Base-by-base conservation (phyloP, 2,113 vertebrate genomes). In the Poicephalus meyeri region DNA sequence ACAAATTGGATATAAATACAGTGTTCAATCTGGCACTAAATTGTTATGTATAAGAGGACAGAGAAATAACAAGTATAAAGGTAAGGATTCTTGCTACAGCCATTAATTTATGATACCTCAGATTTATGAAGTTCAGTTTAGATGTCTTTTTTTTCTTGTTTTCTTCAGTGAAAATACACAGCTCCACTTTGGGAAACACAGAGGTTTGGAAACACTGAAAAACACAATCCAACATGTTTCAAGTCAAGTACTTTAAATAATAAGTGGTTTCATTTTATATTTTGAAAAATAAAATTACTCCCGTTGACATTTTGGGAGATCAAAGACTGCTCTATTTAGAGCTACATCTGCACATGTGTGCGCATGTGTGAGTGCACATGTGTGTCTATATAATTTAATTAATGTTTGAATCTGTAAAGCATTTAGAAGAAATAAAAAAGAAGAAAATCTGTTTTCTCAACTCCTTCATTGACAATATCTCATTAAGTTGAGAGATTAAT, bases 401-500 rank as follows among this genome's bases (percentile, higher is more conserved):
- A 72, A 60, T 70, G 41, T 69, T 77, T 93, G 56, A 44, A 91
- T 95, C 79, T 84, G 60, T 86, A 95, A 93, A 95, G 65, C 41
- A 89, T 91, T 88, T 74, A 89, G 89, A 95, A 77, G 78, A 80
- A 84, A 94, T 42, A 35, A 93, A 76, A 91, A 88, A 86, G 29
- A 97, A 93, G 55, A 93, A 96, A 95, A 93, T 93, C 81, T 88
- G 50, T 49, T 92, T 65, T 78, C 76, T 96, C 86, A 85, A 77
- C 52, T 92, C 73, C 93, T 95, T 80, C 91, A 94, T 56, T 97
- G 94, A 95, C 80, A 94, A 39, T 78, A 66, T 56, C 37, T 95
- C 72, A 77, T 93, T 94, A 96, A 93, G 64, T 52, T 91, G 55
- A 95, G 80, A 73, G 61, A 79, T 94, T 86, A 33, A 66, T 96